These are phyloP conservation scores for Mesocricetus auratus DNA, from an alignment of 2,113 vertebrate species.

Conservation along the genomic window DNA sequence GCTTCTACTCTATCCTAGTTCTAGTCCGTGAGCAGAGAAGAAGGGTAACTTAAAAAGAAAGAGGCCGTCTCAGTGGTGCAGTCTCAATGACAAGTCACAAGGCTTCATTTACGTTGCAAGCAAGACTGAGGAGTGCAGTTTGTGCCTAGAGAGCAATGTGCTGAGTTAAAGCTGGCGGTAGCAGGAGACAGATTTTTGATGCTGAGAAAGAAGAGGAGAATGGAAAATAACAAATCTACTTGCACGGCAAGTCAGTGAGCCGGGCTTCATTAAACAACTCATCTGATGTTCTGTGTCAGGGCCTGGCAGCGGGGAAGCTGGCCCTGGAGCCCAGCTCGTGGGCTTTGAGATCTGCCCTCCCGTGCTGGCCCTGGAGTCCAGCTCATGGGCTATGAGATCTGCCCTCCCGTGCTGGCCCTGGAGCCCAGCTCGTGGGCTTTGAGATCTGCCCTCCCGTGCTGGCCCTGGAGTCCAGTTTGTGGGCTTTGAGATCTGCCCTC, in stretches of 20 bases:
- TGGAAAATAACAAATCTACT: not conserved
- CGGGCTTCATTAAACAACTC: not conserved
- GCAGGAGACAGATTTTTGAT: not conserved
- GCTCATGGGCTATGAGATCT: too few relatives aligned
- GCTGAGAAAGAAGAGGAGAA: not conserved
- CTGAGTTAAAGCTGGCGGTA: not conserved
- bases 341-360: not conserved
- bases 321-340: not conserved
- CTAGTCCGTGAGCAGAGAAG: not conserved
- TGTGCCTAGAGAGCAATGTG: not conserved
- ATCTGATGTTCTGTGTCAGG: not conserved
- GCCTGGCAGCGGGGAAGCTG: too few relatives aligned
- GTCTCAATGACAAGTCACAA: rapidly evolving
- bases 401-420: too few relatives aligned
- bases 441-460: not conserved
- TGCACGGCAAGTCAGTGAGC: not conserved
- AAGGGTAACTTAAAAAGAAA: not conserved
- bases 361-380: too few relatives aligned
- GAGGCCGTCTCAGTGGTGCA: not conserved
- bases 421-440: not conserved
- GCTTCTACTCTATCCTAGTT: not conserved
- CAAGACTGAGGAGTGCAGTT: not conserved
- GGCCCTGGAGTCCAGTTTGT: too few relatives aligned
- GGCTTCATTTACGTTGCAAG: not conserved
- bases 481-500: too few relatives aligned